These are phyloP conservation scores for Stenurella melanura DNA, from an alignment of 2,888 invertebrate species.

Conservation along the genomic window DNA sequence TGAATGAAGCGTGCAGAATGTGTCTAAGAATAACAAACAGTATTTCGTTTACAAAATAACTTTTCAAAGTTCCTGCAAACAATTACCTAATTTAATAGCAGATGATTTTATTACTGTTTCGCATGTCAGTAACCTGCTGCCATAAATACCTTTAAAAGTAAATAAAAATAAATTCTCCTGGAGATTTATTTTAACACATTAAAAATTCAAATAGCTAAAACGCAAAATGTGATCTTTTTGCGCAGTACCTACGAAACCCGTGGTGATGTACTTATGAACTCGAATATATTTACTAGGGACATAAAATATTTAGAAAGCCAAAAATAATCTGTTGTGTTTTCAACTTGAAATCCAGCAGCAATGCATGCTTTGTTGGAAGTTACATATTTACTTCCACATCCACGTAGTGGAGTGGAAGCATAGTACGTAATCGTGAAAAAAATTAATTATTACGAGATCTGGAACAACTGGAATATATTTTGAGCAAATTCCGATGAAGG, in stretches of 20 bases:
- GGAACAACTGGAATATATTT: too few relatives aligned
- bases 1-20: background rate
- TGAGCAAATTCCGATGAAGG: too few relatives aligned
- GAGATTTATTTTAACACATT: background rate
- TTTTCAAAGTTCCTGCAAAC: background rate
- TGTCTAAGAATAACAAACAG: background rate
- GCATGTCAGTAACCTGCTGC: conserved; percentile 4
- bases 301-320: conserved; percentile 27
- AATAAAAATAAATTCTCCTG: conserved; percentile 7
- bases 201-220: conserved; percentile 8
- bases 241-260: conserved; percentile 11
- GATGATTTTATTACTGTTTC: conserved; percentile 7
- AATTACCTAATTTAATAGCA: background rate
- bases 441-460: too few relatives aligned
- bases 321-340: conserved; percentile 16
- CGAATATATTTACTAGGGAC: conserved; percentile 10
- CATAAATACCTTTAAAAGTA: conserved; percentile 18
- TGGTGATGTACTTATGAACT: background rate
- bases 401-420: too few relatives aligned
- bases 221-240: background rate
- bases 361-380: background rate
- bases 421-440: too few relatives aligned
- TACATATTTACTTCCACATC: too few relatives aligned
- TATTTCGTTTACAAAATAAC: conserved; percentile 5
- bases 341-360: conserved; percentile 4